Evolutionary conservation across 2,797 vertebrate species (phyloP), one percentile per base, ranked within the genome.

Genomic region (Toxotes lorentzi): DNA sequence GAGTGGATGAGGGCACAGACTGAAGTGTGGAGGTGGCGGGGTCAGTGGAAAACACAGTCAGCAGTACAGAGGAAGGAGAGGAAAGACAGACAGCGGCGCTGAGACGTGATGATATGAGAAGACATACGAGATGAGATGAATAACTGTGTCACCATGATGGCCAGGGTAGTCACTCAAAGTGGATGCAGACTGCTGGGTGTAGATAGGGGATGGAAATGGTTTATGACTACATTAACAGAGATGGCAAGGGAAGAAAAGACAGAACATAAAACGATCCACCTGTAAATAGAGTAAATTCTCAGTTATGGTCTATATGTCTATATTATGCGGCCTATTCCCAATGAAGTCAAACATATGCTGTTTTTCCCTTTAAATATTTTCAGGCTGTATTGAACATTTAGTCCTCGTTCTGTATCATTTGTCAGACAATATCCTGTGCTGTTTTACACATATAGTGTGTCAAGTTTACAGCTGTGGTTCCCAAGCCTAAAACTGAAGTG

Each of bases 11-110:
- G 45, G 27, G 64, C 4, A 30, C 61, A 30, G 58, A 51, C 47
- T 50, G 32, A 40, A n/a, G 24, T 40, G 40, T 40, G 40, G 43
- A 40, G 57, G 58, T 10, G 32, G 23, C 10, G 6, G 70, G 17
- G 61, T 76, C 75, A 74, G 35, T n/a, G 45, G 50, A 35, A 43
- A n/a, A 47, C 12, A 56, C 34, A 66, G 73, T 77, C 64, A 76
- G 77, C 59, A 45, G 32, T n/a, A 9, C 19, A 24, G 32, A 48
- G 3, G 50, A 50, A 62, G 51, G 19, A 68, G 21, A 62, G 8
- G 34, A 45, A 19, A 73, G 73, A 71, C 5, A 34, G 70, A 70
- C 84, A 65, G 71, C 50, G 30, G 59, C 64, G 43, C 53, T 73
- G 58, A 77, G 57, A 50, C 53, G 65, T 23, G 73, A 51, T 56